phyloP scores from a whole-genome alignment of 2,888 invertebrate genomes.

The Barypeithes pellucidus region DNA sequence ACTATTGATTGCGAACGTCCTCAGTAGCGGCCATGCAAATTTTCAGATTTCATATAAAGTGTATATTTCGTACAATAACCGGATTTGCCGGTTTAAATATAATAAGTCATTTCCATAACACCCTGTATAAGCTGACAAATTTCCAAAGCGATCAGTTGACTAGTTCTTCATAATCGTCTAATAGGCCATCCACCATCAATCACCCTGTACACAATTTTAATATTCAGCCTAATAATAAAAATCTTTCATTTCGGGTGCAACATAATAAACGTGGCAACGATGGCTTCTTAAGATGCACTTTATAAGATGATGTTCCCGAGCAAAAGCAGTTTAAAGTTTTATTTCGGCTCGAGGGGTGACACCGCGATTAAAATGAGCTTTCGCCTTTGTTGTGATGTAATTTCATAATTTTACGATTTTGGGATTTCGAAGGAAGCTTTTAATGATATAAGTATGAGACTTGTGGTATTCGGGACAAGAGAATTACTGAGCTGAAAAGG shows the following conservation, averaged over 20 bases:
- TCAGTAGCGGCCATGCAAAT: no score
- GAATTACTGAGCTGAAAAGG: neutral
- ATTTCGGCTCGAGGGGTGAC: slow-evolving; percentile 36
- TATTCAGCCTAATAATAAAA: no score
- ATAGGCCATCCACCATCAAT: no score
- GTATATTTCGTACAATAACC: no score
- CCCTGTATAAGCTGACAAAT: no score
- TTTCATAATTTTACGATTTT: slow-evolving; percentile 49
- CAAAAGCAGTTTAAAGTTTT: slow-evolving; percentile 40
- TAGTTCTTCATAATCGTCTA: no score
- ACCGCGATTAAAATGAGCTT: slow-evolving; percentile 48
- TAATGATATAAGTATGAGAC: slow-evolving; percentile 40
- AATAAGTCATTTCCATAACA: no score
- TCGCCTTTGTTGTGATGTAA: slow-evolving; percentile 48
- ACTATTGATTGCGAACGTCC: no score
- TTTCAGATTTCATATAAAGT: no score
- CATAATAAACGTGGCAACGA: slow-evolving; percentile 17
- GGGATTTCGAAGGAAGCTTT: slow-evolving; percentile 35
- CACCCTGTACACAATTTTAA: no score
- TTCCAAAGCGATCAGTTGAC: no score
- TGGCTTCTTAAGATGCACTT: slow-evolving; percentile 43
- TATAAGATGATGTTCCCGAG: slow-evolving; percentile 36
- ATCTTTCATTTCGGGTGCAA: neutral
- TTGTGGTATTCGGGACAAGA: neutral
- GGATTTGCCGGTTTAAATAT: no score